Evolutionary conservation across 2,888 invertebrate genomes (phyloP).

Genomic region (Perdita meconis): DNA sequence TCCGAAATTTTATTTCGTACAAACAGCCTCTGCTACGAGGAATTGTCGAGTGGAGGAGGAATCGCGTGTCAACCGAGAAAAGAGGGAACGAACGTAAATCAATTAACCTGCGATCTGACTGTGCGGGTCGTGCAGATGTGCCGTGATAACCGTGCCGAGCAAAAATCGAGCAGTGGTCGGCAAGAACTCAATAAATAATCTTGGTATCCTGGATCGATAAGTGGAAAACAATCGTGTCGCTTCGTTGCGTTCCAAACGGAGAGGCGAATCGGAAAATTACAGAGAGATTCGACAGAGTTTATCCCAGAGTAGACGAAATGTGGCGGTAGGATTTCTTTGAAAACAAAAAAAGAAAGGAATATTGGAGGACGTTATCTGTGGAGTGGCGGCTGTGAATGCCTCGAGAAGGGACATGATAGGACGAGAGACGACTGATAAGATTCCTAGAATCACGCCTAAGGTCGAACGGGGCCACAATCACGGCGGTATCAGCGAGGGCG

Average conservation of each 20-base stretch:
- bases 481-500: constrained; percentile 43
- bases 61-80: constrained; percentile 7
- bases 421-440: constrained; percentile 5
- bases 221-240: no score
- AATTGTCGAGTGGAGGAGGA: background rate
- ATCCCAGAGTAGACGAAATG: no score
- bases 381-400: background rate
- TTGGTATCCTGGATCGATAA: no score
- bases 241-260: no score
- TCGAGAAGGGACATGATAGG: background rate
- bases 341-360: no score
- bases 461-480: constrained; percentile 39
- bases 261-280: no score
- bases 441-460: constrained; percentile 29
- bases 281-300: no score
- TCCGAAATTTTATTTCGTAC: background rate
- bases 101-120: constrained; percentile 13
- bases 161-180: background rate
- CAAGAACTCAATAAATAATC: background rate
- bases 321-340: no score
- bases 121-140: background rate
- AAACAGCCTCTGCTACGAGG: background rate
- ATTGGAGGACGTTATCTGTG: background rate
- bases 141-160: background rate
- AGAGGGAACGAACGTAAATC: constrained; percentile 10